Percentiles rank a stretch among this genome's conserved stretches.
Evolutionary conservation across 1,140 invertebrate species (phyloP).

Genomic region (Ephestia elutella): DNA sequence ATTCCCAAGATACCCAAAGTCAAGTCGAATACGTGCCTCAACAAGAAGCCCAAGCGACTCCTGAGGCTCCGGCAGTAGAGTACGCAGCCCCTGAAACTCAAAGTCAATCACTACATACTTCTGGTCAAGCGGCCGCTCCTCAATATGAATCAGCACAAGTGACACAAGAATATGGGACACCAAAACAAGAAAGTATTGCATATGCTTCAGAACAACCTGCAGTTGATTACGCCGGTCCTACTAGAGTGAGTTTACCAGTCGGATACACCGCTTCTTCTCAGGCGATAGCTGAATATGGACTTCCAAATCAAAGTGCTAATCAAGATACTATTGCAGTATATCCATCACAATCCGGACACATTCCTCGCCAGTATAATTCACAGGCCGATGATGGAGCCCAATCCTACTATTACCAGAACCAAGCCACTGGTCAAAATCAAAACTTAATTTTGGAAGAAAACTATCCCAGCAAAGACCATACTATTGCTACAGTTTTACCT

Average conservation of each 20-base stretch:
- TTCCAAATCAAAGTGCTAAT: slow-evolving; percentile 21
- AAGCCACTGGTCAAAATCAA: slow-evolving; percentile 26
- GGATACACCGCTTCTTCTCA: slow-evolving; percentile 3
- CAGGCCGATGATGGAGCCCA: slow-evolving; percentile 25
- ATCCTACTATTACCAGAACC: slow-evolving; percentile 42
- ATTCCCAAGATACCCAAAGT: slow-evolving; percentile 10
- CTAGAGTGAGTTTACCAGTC: slow-evolving; percentile 10
- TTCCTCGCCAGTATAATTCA: slow-evolving; percentile 33
- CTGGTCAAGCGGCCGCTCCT: slow-evolving; percentile 17
- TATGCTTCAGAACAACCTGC: slow-evolving; percentile 21
- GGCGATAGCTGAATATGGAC: slow-evolving; percentile 1
- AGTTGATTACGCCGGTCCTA: slow-evolving; percentile 12
- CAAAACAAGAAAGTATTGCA: slow-evolving; percentile 21
- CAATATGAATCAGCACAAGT: slow-evolving; percentile 24
- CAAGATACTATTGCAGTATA: slow-evolving; percentile 36
- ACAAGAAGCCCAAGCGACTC: slow-evolving; percentile 24
- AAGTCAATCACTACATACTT: slow-evolving; percentile 15
- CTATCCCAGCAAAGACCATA: slow-evolving; percentile 61
- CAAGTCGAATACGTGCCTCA: slow-evolving; percentile 30
- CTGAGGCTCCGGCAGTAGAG: slow-evolving; percentile 19
- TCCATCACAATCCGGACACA: slow-evolving; percentile 34
- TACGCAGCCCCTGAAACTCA: slow-evolving; percentile 25
- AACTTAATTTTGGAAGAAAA: slow-evolving; percentile 45
- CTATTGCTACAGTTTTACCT: slow-evolving; percentile 58
- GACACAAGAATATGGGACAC: slow-evolving; percentile 14